Percentiles rank a stretch among this genome's conserved stretches.
Conservation (phyloP, 2,888 invertebrate species). For the Oscheius onirici region DNA sequence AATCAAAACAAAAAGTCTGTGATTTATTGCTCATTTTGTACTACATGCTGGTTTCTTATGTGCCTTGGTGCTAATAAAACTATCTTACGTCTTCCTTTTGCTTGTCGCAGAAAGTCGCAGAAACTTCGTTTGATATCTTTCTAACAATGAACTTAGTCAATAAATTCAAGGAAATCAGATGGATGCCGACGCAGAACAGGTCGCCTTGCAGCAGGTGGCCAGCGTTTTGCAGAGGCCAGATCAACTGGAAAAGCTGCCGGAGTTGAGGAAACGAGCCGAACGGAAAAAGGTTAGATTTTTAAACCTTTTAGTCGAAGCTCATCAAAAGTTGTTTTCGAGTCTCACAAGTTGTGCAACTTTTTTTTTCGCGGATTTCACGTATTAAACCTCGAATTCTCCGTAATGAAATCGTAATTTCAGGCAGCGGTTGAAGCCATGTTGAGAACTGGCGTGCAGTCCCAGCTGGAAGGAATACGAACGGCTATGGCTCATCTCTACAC, state of each 20-base stretch:
- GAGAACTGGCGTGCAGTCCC: constrained; percentile 98
- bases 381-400: neutral
- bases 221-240: constrained; percentile 78
- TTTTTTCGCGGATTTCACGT: too few relatives aligned
- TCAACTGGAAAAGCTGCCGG: constrained; percentile 85
- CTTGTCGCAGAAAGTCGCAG: too few relatives aligned
- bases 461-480: constrained; percentile 92
- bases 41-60: too few relatives aligned
- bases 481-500: constrained; percentile 89
- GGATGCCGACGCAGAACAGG: constrained; percentile 22
- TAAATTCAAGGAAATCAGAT: neutral
- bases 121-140: too few relatives aligned
- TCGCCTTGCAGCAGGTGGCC: constrained; percentile 56
- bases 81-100: too few relatives aligned
- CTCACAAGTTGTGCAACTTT: too few relatives aligned
- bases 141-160: too few relatives aligned
- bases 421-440: constrained; percentile 91
- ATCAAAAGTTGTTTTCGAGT: too few relatives aligned
- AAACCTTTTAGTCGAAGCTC: too few relatives aligned
- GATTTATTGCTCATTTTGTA: too few relatives aligned
- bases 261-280: constrained; percentile 74
- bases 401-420: constrained; percentile 76
- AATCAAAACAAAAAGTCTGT: too few relatives aligned
- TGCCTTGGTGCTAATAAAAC: too few relatives aligned
- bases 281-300: constrained; percentile 74